Evolutionary conservation across 2,113 vertebrate genomes (phyloP), one percentile per base, ranked within the genome.

Genomic region (Pomatostomus ruficeps): DNA sequence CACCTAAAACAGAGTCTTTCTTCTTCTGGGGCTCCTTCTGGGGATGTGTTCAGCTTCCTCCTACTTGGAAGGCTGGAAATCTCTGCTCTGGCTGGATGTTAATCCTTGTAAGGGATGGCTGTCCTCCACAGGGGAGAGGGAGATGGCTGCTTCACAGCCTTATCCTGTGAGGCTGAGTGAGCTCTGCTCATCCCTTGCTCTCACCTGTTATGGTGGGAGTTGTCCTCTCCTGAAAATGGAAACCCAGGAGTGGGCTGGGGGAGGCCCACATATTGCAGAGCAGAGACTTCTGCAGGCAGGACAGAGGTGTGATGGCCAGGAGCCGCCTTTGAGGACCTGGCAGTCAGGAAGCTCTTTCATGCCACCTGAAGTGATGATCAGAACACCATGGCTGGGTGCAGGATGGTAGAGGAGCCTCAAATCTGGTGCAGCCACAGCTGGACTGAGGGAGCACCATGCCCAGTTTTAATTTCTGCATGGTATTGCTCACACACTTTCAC

Each of bases 401-500:
- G 48, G 40, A 7, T 42, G 57, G 36, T 29, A 17, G 78, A 54
- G 33, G 58, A 72, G 18, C 45, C 36, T 81, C 48, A 65, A 78
- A 78, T 31, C 28, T 1, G 0, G 17, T 29, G 38, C 46, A 66
- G 43, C 65, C 43, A 22, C 46, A 45, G 62, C 77, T 65, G 57
- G 55, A 14, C 52, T 67, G 28, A 11, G 38, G 45, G 75, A 85
- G 88, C 57, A 66, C 16, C 9, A 1, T 33, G 66, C 55, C 70
- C 5, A 4, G 31, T 68, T 78, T 65, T 38, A 7, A 19, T 75
- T 59, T 46, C 36, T 85, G 35, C 40, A 12, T 0, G 0, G 57
- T 35, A 36, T 66, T 46, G 57, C 59, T 90, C 8, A 1, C 22
- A 12, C 0, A 0, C 2, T 0, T 75, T 76, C 88, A 55, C 74